Conservation (phyloP, 2,113 vertebrate genomes). For the Tetrax tetrax region DNA sequence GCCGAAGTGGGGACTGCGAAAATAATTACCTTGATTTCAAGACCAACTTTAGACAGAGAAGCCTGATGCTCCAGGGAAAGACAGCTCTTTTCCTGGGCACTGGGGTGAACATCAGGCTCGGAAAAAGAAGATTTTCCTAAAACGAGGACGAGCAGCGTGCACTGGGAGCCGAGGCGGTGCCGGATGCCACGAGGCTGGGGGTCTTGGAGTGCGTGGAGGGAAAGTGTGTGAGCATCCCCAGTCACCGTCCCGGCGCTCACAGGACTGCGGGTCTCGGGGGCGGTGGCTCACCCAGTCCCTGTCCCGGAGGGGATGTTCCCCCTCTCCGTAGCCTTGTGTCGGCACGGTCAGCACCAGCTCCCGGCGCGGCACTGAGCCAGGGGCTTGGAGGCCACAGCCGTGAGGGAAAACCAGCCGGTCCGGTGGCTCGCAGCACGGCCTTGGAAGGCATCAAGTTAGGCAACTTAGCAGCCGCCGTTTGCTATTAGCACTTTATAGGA, state of each 20-base stretch:
- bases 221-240: accelerated
- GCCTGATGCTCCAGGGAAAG: accelerated
- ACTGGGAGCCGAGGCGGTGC: background rate
- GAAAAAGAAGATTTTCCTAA: background rate
- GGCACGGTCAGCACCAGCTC: background rate
- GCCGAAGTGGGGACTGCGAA: background rate
- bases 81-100: accelerated
- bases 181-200: background rate
- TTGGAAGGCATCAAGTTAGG: background rate
- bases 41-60: background rate
- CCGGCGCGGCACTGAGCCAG: accelerated
- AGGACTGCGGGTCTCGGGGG: background rate
- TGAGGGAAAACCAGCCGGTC: background rate
- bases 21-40: background rate
- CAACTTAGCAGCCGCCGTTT: background rate
- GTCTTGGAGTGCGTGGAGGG: background rate
- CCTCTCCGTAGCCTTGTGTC: accelerated
- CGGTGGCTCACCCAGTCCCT: background rate
- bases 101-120: background rate
- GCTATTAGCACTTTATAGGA: background rate
- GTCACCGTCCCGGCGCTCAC: background rate
- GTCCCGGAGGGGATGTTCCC: background rate
- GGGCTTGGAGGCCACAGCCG: background rate
- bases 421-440: background rate
- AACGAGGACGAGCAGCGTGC: accelerated